Conservation (phyloP, 2,888 invertebrate species). For the Leptothorax acervorum region DNA sequence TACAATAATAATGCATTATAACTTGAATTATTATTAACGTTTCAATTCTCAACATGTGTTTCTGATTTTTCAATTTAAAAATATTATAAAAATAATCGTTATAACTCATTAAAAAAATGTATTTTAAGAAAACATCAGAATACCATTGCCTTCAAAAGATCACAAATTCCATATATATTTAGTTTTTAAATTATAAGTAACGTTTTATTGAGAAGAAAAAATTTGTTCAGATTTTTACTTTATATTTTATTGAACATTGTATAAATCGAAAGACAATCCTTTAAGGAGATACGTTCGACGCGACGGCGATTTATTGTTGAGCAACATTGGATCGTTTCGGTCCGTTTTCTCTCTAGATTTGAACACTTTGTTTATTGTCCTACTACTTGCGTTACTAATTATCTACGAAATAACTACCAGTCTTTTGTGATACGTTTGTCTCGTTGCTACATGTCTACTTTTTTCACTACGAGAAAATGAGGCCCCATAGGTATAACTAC, state of each 20-base stretch:
- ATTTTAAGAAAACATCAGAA: background rate
- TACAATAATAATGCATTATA: background rate
- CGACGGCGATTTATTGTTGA: conserved; percentile 56
- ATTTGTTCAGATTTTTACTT: background rate
- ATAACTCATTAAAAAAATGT: background rate
- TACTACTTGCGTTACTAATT: conserved; percentile 74
- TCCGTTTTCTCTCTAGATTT: conserved; percentile 66
- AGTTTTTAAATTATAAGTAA: background rate
- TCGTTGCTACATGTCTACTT: conserved; percentile 69
- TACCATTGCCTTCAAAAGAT: background rate
- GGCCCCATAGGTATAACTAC: conserved; percentile 82
- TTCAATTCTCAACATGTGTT: background rate
- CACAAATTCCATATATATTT: background rate
- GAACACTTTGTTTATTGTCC: conserved; percentile 82
- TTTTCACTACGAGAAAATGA: conserved; percentile 78
- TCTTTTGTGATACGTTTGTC: conserved; percentile 78
- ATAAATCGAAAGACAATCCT: conserved; percentile 14
- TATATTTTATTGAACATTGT: background rate
- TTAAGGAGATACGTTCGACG: conserved; percentile 27
- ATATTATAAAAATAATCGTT: background rate
- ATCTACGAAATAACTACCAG: conserved; percentile 82
- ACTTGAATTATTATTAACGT: background rate
- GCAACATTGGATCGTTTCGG: conserved; percentile 60
- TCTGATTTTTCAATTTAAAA: background rate
- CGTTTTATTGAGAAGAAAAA: background rate